Percentiles rank a stretch among this genome's conserved stretches.
These are phyloP conservation scores for Amphipyra tragopoginis DNA, from an alignment of 2,888 invertebrate species.

Conservation along the genomic window DNA sequence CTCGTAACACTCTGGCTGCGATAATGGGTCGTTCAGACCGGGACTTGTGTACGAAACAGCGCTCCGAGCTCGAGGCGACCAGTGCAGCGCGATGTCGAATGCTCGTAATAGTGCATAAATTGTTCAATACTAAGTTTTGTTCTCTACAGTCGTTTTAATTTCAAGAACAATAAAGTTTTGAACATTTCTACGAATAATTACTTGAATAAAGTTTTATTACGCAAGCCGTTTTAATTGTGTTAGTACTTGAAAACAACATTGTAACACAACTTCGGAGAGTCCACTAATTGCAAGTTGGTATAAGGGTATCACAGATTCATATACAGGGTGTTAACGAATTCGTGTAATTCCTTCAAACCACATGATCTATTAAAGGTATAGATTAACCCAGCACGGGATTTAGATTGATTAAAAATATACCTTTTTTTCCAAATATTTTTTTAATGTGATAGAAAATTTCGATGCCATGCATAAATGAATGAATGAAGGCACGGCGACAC, in stretches of 20 bases:
- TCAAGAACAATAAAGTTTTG: slow-evolving; percentile 41
- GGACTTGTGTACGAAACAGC: slow-evolving; percentile 10
- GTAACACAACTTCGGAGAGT: too few species aligned
- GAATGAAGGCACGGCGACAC: too few species aligned
- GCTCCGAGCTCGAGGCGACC: slow-evolving; percentile 1
- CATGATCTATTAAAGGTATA: too few species aligned
- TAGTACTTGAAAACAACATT: neutral
- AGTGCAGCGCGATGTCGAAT: slow-evolving; percentile 2
- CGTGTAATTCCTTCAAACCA: too few species aligned
- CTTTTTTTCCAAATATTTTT: too few species aligned
- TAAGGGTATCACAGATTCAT: too few species aligned
- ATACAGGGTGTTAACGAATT: too few species aligned
- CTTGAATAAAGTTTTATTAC: slow-evolving; percentile 24
- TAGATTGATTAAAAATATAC: too few species aligned
- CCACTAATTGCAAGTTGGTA: too few species aligned
- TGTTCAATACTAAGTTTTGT: slow-evolving; percentile 31
- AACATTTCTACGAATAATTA: slow-evolving; percentile 16
- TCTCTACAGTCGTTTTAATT: slow-evolving; percentile 28
- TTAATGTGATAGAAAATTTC: too few species aligned
- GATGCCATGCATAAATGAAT: too few species aligned
- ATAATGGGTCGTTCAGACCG: slow-evolving; percentile 42
- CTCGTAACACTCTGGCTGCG: slow-evolving; percentile 25
- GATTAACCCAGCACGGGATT: too few species aligned
- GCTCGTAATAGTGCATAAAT: slow-evolving; percentile 33
- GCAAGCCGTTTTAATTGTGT: slow-evolving; percentile 8